Conservation (phyloP, 2,113 vertebrate genomes). For the Rhinoptilus africanus region DNA sequence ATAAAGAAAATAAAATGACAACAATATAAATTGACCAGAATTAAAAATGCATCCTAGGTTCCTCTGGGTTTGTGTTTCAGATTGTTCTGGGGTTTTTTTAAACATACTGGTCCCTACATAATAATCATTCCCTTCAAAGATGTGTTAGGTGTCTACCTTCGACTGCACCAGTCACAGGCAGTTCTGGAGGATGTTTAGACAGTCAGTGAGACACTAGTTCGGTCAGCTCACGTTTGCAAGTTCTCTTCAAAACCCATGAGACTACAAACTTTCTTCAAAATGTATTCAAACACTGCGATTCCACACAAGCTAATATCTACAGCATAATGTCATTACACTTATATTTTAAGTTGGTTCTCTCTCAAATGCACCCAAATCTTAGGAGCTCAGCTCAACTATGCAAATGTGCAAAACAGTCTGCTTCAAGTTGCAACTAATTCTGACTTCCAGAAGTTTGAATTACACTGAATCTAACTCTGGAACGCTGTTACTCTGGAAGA, state of each 20-base stretch:
- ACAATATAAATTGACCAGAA: neutral
- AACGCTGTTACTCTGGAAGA: neutral
- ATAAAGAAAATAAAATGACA: neutral
- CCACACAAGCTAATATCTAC: neutral
- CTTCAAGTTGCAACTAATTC: neutral
- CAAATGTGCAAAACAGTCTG: neutral
- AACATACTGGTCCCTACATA: neutral
- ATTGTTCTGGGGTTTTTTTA: neutral
- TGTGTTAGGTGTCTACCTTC: neutral
- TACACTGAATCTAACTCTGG: neutral
- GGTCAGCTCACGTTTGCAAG: neutral
- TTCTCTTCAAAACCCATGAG: neutral
- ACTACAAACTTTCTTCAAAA: neutral
- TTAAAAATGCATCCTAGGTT: neutral
- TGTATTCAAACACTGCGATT: neutral
- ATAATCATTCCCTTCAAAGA: neutral
- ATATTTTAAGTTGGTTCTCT: neutral
- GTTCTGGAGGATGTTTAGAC: neutral
- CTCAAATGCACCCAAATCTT: neutral
- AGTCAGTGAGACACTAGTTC: neutral
- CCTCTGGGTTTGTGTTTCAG: rapidly evolving
- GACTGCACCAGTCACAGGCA: neutral
- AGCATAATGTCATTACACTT: rapidly evolving
- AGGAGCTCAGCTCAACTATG: neutral
- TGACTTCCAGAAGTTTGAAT: neutral